These are phyloP conservation scores for Drosophila bocki DNA, from an alignment of 1,140 invertebrate genomes.

Conservation along the genomic window DNA sequence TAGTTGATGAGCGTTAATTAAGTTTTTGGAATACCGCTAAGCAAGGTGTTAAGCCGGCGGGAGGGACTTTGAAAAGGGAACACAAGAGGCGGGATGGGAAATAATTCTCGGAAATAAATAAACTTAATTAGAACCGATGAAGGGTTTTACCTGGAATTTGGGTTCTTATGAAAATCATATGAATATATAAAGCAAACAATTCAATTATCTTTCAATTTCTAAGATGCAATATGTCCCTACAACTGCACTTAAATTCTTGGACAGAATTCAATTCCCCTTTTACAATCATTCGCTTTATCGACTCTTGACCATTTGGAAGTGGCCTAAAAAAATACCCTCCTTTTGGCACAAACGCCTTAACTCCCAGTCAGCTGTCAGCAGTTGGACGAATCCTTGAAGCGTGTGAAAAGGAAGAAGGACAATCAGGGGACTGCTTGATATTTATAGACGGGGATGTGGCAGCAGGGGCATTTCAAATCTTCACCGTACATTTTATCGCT, in stretches of 20 bases:
- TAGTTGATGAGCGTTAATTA: slow-evolving; percentile 72
- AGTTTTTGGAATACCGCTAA: slow-evolving; percentile 46
- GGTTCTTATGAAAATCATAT: not conserved
- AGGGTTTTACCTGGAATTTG: not conserved
- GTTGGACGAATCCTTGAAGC: slow-evolving; percentile 45
- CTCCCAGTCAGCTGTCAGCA: slow-evolving; percentile 35
- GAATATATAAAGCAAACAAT: not conserved
- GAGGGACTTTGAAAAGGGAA: not conserved
- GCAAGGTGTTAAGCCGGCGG: slow-evolving; percentile 19
- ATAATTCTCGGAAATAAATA: not conserved
- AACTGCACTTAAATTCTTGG: not conserved
- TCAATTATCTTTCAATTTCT: not conserved
- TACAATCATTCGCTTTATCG: slow-evolving; percentile 12
- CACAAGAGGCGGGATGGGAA: not conserved
- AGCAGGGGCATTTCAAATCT: not conserved
- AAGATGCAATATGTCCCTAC: not conserved
- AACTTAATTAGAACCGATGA: not conserved
- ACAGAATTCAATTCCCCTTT: not conserved
- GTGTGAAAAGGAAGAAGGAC: slow-evolving; percentile 2
- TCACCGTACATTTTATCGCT: slow-evolving; percentile 43
- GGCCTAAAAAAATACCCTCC: slow-evolving; percentile 4
- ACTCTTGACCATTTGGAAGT: slow-evolving; percentile 25
- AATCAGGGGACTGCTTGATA: slow-evolving; percentile 7
- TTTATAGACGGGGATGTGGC: not conserved
- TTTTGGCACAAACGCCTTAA: not conserved